These are phyloP conservation scores for Condylura cristata DNA, from an alignment of 2,113 vertebrate genomes.

Conservation along the genomic window DNA sequence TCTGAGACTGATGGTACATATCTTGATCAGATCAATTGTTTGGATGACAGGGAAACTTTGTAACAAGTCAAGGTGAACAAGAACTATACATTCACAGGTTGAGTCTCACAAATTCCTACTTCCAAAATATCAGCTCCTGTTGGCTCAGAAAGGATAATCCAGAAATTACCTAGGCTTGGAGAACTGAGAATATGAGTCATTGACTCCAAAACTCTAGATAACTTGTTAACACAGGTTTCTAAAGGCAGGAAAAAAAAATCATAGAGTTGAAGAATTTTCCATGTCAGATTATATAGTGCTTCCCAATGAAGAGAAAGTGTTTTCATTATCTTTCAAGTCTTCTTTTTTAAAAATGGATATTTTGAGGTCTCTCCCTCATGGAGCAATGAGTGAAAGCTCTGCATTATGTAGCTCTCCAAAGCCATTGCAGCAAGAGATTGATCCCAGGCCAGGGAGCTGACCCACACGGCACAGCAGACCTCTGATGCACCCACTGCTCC, in stretches of 20 bases:
- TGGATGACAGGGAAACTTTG: background rate
- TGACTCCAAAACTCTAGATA: slow-evolving; percentile 25
- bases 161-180: slow-evolving; percentile 9
- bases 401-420: too few relatives aligned
- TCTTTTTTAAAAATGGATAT: background rate
- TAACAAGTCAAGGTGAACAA: background rate
- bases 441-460: too few relatives aligned
- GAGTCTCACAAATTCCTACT: background rate
- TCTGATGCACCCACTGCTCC: too few relatives aligned
- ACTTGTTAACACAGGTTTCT: background rate
- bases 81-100: background rate
- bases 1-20: background rate
- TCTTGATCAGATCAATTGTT: background rate
- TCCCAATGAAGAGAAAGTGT: background rate
- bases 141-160: slow-evolving; percentile 17
- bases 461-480: too few relatives aligned
- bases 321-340: background rate
- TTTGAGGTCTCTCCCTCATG: too few relatives aligned
- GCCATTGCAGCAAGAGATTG: too few relatives aligned
- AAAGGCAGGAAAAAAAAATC: background rate
- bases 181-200: background rate
- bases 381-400: too few relatives aligned
- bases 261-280: background rate
- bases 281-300: background rate
- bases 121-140: slow-evolving; percentile 1